phyloP scores from a whole-genome alignment of 2,797 vertebrate species.

The Gambusia yucatana region DNA sequence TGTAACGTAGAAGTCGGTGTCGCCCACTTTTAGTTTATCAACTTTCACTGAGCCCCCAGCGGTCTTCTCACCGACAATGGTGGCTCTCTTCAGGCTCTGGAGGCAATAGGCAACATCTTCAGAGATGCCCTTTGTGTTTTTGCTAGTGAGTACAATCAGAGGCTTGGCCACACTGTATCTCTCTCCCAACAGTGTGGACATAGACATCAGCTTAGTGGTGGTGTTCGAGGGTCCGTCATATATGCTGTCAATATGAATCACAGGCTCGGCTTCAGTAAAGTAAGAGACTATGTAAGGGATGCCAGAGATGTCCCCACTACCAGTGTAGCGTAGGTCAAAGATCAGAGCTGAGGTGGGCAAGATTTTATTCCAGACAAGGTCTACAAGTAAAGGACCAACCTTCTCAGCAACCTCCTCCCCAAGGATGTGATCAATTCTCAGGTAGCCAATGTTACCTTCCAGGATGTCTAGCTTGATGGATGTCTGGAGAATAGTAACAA shows the following conservation, averaged over 20 bases:
- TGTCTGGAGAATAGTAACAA: slow-evolving; percentile 83
- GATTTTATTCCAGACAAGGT: slow-evolving; percentile 89
- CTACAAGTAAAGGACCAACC: slow-evolving; percentile 85
- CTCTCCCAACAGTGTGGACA: slow-evolving; percentile 85
- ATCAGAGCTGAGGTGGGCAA: slow-evolving; percentile 89
- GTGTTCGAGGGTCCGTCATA: slow-evolving; percentile 89
- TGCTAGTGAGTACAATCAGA: slow-evolving; percentile 89
- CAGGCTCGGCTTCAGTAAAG: slow-evolving; percentile 82
- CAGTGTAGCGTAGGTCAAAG: slow-evolving; percentile 89
- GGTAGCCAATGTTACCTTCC: slow-evolving; percentile 89
- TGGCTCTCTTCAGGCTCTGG: slow-evolving; percentile 88
- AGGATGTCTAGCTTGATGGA: slow-evolving; percentile 87
- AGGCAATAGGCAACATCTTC: slow-evolving; percentile 93
- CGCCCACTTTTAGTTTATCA: slow-evolving; percentile 85
- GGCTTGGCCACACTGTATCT: slow-evolving; percentile 87
- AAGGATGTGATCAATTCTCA: slow-evolving; percentile 91
- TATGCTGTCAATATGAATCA: slow-evolving; percentile 89
- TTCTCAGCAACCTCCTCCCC: slow-evolving; percentile 87
- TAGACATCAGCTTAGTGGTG: slow-evolving; percentile 88
- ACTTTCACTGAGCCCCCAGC: slow-evolving; percentile 89
- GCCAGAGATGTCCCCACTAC: slow-evolving; percentile 87
- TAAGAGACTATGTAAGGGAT: slow-evolving; percentile 93
- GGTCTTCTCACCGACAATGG: slow-evolving; percentile 89
- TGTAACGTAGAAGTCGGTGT: slow-evolving; percentile 88
- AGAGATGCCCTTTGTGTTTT: slow-evolving; percentile 86